These are phyloP conservation scores for Gnathonemus echidnorhynchus DNA, from an alignment of 2,113 vertebrate genomes.

Conservation along the genomic window DNA sequence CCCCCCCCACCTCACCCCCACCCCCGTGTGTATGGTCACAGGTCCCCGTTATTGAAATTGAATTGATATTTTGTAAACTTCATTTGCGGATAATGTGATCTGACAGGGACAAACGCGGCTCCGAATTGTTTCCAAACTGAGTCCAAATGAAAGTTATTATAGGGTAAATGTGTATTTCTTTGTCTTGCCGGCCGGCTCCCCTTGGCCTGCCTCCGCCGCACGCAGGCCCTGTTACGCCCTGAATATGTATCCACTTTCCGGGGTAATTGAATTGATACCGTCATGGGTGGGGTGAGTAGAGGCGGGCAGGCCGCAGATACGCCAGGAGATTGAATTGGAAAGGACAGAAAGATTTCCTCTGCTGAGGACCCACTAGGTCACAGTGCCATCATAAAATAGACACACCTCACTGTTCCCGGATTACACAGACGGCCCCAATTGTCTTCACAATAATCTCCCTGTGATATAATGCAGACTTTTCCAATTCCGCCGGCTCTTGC, in stretches of 20 bases:
- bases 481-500: constrained; percentile 69
- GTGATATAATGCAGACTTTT: constrained; percentile 71
- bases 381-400: constrained; percentile 69
- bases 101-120: constrained; percentile 99
- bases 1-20: constrained; percentile 41
- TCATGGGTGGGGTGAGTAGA: constrained; percentile 82
- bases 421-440: constrained; percentile 74
- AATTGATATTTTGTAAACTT: constrained; percentile 99
- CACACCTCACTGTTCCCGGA: constrained; percentile 78
- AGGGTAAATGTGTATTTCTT: constrained; percentile 92
- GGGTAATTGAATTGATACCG: constrained; percentile 96
- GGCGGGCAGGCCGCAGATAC: constrained; percentile 78
- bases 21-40: constrained; percentile 67
- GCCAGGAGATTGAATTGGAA: constrained; percentile 82
- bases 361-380: constrained; percentile 48
- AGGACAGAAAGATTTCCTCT: constrained; percentile 57
- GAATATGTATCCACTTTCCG: constrained; percentile 88
- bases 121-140: constrained; percentile 96
- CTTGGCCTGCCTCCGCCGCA: constrained; percentile 42
- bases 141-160: constrained; percentile 99
- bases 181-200: constrained; percentile 60
- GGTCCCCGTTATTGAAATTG: constrained; percentile 84
- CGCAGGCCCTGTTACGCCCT: constrained; percentile 71
- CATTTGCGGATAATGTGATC: constrained; percentile 99
- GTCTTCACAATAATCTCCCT: constrained; percentile 75